phyloP scores from a whole-genome alignment of 2,797 vertebrate species.

The Melanotaenia parkinsoni region DNA sequence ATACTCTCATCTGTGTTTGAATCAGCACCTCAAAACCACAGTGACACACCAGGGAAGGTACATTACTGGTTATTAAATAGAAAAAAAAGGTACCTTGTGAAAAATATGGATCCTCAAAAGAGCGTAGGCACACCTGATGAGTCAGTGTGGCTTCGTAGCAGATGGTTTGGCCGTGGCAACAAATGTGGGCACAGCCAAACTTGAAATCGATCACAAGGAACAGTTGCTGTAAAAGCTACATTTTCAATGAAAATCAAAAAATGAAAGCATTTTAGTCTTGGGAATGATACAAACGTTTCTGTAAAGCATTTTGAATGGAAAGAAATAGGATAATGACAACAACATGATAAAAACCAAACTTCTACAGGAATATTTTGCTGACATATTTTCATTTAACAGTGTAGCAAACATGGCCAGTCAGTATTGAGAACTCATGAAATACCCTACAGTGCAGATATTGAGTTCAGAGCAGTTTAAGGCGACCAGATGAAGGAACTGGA shows the following conservation, averaged over 20 bases:
- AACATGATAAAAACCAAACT: background rate
- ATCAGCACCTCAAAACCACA: slow-evolving; percentile 37
- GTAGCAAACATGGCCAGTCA: background rate
- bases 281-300: background rate
- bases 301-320: background rate
- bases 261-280: background rate
- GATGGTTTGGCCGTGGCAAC: slow-evolving; percentile 69
- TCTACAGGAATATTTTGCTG: background rate
- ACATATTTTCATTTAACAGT: too few relatives aligned
- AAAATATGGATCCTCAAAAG: slow-evolving; percentile 57
- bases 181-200: slow-evolving; percentile 59
- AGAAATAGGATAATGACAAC: background rate
- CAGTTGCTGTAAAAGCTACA: slow-evolving; percentile 25
- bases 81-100: slow-evolving; percentile 58
- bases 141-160: slow-evolving; percentile 70
- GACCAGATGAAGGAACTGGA: too few relatives aligned
- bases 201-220: slow-evolving; percentile 41
- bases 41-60: slow-evolving; percentile 22
- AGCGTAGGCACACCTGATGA: slow-evolving; percentile 65
- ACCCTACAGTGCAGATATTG: too few relatives aligned
- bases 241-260: slow-evolving; percentile 15
- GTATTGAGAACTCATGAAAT: background rate
- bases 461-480: too few relatives aligned
- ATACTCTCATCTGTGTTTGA: slow-evolving; percentile 34
- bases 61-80: slow-evolving; percentile 44